A percentile compares a stretch with the other conserved stretches of the same genome.
Conservation (phyloP, 2,888 invertebrate genomes). For the Acanthococcus lagerstroemiae region DNA sequence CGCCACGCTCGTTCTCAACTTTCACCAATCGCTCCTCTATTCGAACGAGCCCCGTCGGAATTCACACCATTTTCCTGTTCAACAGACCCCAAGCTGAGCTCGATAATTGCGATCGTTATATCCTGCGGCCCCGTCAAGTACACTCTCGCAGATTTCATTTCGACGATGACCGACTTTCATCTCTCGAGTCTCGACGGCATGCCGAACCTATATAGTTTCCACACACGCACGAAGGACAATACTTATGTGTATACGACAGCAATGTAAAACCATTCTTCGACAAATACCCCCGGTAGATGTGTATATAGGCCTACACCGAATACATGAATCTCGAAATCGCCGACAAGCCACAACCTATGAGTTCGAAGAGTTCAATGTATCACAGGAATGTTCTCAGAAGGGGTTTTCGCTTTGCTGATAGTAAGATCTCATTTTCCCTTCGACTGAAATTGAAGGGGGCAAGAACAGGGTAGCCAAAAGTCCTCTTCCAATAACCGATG, state of each 20-base stretch:
- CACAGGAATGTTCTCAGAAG: no score
- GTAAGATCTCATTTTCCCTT: no score
- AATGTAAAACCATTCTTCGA: no score
- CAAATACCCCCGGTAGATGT: no score
- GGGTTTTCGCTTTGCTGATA: no score
- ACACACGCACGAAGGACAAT: neutral
- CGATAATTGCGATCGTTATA: constrained; percentile 20
- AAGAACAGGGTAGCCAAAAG: no score
- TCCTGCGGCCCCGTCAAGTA: constrained; percentile 24
- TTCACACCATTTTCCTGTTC: neutral
- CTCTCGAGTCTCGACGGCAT: neutral
- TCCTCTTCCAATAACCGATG: no score
- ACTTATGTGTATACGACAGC: neutral
- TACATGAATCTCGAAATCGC: no score
- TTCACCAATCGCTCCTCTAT: neutral
- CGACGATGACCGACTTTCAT: constrained; percentile 28
- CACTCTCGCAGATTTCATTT: constrained; percentile 22
- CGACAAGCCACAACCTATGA: no score
- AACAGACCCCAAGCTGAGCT: constrained; percentile 15
- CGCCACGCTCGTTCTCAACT: neutral
- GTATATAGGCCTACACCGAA: no score
- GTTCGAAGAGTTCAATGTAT: no score
- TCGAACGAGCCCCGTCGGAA: neutral
- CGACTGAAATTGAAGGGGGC: no score
- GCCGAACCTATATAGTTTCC: neutral